These are phyloP conservation scores for Apostichopus californicus DNA, from an alignment of 35 echinoderm and acorn worm genomes.

Conservation along the genomic window DNA sequence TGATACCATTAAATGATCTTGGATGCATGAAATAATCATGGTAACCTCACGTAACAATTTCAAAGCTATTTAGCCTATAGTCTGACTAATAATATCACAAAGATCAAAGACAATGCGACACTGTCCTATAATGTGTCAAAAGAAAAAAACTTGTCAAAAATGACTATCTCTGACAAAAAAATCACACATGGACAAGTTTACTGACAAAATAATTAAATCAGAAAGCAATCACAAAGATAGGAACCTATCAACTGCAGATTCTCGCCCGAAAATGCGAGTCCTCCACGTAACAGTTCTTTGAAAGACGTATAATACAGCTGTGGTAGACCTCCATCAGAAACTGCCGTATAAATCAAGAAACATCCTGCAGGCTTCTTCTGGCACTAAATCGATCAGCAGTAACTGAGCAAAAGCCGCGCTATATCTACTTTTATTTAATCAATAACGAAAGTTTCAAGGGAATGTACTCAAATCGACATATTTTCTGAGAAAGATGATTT, in stretches of 20 bases:
- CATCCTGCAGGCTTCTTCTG: neutral
- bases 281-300: neutral
- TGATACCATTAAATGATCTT: neutral
- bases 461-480: neutral
- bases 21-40: neutral
- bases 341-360: neutral
- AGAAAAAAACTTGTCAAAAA: neutral
- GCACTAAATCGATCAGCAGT: neutral
- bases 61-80: neutral
- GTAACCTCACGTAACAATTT: neutral
- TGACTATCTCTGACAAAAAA: neutral
- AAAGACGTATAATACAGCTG: neutral
- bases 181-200: neutral
- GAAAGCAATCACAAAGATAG: neutral
- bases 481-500: neutral
- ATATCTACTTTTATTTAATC: neutral
- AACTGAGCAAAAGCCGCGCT: neutral
- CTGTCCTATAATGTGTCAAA: neutral
- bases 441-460: neutral
- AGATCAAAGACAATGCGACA: no score
- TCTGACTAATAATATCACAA: no score
- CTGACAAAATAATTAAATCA: constrained; percentile 6
- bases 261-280: neutral
- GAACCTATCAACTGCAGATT: constrained; percentile 14
- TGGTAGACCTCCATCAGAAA: neutral